Conservation (phyloP, 2,797 vertebrate species). For the Thamnophis elegans region DNA sequence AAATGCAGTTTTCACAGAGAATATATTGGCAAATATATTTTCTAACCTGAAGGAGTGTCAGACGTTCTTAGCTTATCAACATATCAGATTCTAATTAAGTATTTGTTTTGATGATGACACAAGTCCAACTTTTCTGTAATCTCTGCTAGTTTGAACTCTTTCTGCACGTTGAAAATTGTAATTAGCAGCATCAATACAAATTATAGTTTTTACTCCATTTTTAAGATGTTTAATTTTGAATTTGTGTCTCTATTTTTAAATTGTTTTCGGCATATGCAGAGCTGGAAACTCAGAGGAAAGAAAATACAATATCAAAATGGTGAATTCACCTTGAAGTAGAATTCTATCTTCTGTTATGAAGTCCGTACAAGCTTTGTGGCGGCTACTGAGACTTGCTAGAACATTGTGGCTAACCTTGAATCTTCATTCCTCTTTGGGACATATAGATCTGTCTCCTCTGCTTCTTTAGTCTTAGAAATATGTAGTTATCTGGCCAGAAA, state of each 20-base stretch:
- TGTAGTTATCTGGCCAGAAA: background rate
- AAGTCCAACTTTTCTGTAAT: background rate
- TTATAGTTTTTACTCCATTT: background rate
- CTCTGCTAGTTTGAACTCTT: background rate
- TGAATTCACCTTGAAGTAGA: background rate
- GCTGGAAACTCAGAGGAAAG: background rate
- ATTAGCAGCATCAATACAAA: background rate
- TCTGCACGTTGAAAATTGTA: background rate
- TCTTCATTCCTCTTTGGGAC: background rate
- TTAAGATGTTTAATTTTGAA: background rate
- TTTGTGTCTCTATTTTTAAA: background rate
- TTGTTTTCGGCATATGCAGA: background rate
- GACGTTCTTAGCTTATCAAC: background rate
- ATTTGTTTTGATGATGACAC: background rate
- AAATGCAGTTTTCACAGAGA: background rate
- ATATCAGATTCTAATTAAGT: background rate
- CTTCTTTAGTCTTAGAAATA: background rate
- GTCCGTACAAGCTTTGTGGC: background rate
- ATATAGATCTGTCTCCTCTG: background rate
- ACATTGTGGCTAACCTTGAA: background rate
- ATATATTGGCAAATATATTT: background rate
- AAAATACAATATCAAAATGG: too few species aligned
- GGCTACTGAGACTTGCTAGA: background rate
- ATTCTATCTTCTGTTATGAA: background rate
- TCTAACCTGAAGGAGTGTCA: background rate